Evolutionary conservation across 2,113 vertebrate species (phyloP), one percentile per base, ranked within the genome.

Genomic region (Sylvilagus bachmani): DNA sequence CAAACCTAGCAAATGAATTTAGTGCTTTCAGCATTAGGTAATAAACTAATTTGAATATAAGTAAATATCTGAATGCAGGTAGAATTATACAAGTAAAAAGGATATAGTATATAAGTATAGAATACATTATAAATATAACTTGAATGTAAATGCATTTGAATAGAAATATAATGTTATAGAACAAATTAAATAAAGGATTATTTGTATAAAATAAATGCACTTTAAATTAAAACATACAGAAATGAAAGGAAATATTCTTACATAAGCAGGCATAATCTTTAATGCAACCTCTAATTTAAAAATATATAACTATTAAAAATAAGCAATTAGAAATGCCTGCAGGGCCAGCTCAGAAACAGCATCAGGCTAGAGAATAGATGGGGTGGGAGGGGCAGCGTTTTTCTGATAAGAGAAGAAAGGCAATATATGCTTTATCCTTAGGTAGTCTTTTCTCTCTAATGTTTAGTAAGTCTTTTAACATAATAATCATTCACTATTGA

Each of bases 341-440:
- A 69, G 2, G 5, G 1, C 51, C 80, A 1, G 0, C 17, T 73
- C 17, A 25, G 17, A 77, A 78, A 4, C 27, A 82, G 5, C 1
- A 24, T 14, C 24, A 0, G 3, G 0, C 29, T 11, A 27, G 8
- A 2, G 1, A 51, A 6, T 22, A 2, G 8, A 7, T 6, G 10
- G 3, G 0, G 3, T 1, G 13, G 12, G 1, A 1, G 25, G 6
- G 17, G 1, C 19, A 4, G 14, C 51, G 38, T 0, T n/a, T 9
- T 31, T 36, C 0, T 27, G 89, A 86, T 25, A 31, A 66, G 27
- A 24, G 1, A 33, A 27, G 24, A 83, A 84, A 49, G 6, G 0
- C 1, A 38, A 1, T 27, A 36, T 44, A 36, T 51, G 53, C 2
- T 38, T 78, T 62, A 24, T 1, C 13, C 58, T 10, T 38, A 51